These are phyloP conservation scores for Melopsittacus undulatus DNA, from an alignment of 2,797 vertebrate genomes.

Conservation along the genomic window DNA sequence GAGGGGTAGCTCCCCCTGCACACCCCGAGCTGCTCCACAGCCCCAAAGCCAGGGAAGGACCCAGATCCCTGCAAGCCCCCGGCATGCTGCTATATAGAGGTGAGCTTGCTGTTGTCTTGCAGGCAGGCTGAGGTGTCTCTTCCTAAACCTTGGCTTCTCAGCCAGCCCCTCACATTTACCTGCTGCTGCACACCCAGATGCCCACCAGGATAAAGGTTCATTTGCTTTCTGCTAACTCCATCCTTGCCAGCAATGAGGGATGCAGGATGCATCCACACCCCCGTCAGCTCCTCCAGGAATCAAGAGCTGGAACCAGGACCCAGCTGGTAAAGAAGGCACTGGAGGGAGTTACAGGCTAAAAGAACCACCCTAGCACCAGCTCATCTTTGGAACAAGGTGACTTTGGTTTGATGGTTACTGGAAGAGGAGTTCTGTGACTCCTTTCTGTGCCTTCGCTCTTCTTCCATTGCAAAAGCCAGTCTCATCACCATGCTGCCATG, in stretches of 20 bases:
- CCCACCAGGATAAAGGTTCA: background rate
- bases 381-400: background rate
- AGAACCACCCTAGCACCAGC: background rate
- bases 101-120: background rate
- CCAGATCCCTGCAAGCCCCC: too few species aligned
- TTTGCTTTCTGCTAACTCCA: background rate
- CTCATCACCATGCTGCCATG: accelerated
- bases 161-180: background rate
- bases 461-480: background rate
- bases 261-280: background rate
- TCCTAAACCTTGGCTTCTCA: background rate
- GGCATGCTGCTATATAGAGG: accelerated
- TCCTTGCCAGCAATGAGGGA: background rate
- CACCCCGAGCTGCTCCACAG: background rate
- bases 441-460: background rate
- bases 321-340: accelerated
- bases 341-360: background rate
- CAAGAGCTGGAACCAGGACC: background rate
- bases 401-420: background rate
- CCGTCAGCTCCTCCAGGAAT: background rate
- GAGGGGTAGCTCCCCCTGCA: background rate
- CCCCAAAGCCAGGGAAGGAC: accelerated
- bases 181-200: background rate
- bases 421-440: background rate
- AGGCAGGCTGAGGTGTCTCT: background rate